A percentile compares a stretch with the other conserved stretches of the same genome.
phyloP scores from a whole-genome alignment of 2,888 invertebrate species.

The Bruchidius siliquastri region DNA sequence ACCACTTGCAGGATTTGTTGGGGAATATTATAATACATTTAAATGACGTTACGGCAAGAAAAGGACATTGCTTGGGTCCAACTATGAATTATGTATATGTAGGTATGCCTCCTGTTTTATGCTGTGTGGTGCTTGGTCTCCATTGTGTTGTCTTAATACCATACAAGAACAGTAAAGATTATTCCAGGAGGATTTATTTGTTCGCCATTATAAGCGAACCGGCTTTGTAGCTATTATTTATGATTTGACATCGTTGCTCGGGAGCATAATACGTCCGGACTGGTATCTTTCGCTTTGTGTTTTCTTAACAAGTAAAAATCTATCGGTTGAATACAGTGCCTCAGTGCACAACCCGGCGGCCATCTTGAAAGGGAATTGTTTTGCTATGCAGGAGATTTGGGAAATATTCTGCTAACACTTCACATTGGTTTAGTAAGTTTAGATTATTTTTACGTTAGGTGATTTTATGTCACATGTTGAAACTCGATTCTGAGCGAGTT shows the following conservation, averaged over 20 bases:
- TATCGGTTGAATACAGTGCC: neutral
- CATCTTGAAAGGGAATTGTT: neutral
- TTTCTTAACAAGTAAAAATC: neutral
- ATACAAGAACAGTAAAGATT: slow-evolving; percentile 25
- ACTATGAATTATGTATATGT: slow-evolving; percentile 34
- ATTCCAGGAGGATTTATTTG: slow-evolving; percentile 26
- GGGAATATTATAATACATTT: slow-evolving; percentile 31
- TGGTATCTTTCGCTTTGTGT: neutral
- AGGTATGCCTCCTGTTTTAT: slow-evolving; percentile 22
- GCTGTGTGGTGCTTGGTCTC: slow-evolving; percentile 15
- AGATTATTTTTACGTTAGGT: no score
- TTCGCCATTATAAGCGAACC: slow-evolving; percentile 7
- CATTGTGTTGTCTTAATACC: slow-evolving; percentile 33
- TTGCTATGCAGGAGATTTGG: neutral
- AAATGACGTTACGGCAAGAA: slow-evolving; percentile 24
- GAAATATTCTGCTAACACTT: no score
- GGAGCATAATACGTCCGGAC: neutral
- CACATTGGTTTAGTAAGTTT: no score
- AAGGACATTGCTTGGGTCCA: slow-evolving; percentile 7
- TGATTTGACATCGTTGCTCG: slow-evolving; percentile 11
- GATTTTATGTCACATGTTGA: no score
- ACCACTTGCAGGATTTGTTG: slow-evolving; percentile 11
- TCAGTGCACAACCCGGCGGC: neutral
- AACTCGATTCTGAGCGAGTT: no score
- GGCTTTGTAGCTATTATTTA: slow-evolving; percentile 15